Evolutionary conservation across 2,888 invertebrate species (phyloP).

Genomic region (Pycnomerus fuliginosus): DNA sequence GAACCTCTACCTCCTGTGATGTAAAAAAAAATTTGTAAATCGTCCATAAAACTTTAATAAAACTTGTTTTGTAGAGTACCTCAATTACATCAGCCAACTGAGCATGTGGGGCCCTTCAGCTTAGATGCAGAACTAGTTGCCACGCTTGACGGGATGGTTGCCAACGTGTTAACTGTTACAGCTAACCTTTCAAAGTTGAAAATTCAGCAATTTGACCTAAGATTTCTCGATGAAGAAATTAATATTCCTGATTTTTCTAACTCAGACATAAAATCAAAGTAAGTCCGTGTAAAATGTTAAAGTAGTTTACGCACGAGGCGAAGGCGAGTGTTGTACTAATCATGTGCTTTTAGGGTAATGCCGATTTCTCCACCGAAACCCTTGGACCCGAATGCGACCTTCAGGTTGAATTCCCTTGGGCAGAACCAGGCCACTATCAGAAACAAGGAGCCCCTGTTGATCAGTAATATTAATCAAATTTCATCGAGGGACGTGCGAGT

Average conservation of each 20-base stretch:
- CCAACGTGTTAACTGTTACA: too few relatives aligned
- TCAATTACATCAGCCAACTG: conserved; percentile 51
- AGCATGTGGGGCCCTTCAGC: conserved; percentile 76
- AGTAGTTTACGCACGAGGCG: too few relatives aligned
- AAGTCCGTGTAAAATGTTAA: too few relatives aligned
- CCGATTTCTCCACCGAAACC: conserved; percentile 60
- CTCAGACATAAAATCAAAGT: conserved; percentile 1
- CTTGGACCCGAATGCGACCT: conserved; percentile 43
- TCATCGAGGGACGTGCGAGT: conserved; percentile 19
- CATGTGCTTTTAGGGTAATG: conserved; percentile 51
- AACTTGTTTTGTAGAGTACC: conserved; percentile 20
- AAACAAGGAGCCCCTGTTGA: conserved; percentile 28
- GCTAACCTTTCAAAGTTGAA: conserved; percentile 23
- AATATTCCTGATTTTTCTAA: conserved; percentile 34
- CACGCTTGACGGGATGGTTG: conserved; percentile 64
- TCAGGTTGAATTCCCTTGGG: conserved; percentile 1
- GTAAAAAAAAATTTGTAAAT: conserved; percentile 25
- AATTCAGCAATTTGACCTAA: conserved; percentile 49
- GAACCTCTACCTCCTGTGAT: conserved; percentile 36
- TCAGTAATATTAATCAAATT: conserved; percentile 28
- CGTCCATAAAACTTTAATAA: background rate
- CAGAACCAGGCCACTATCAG: conserved; percentile 28
- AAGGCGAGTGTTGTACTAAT: too few relatives aligned
- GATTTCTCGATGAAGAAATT: conserved; percentile 47
- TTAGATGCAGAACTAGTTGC: conserved; percentile 73